A percentile compares a stretch with the other conserved stretches of the same genome.
Conservation (phyloP, 1,140 invertebrate genomes). For the Drosophila pectinifera region DNA sequence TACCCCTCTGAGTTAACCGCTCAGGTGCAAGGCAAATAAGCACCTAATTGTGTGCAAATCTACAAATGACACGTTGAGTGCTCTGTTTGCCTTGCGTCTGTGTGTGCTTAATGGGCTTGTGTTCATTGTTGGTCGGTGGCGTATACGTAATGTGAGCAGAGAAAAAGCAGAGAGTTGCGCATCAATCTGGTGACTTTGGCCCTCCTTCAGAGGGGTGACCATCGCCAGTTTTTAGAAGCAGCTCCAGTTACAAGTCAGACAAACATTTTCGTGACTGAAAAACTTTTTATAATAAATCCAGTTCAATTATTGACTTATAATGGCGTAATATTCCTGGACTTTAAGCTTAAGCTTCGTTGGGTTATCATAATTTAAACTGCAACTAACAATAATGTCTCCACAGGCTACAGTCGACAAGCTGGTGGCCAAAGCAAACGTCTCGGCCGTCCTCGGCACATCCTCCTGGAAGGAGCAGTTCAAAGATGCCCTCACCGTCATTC, state of each 20-base stretch:
- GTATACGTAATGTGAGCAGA: slow-evolving; percentile 49
- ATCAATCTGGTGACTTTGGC: not conserved
- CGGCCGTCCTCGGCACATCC: slow-evolving; percentile 96
- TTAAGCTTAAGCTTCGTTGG: too few relatives aligned
- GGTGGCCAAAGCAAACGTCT: slow-evolving; percentile 97
- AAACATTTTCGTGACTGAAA: not conserved
- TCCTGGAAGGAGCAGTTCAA: slow-evolving; percentile 99
- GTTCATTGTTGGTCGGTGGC: slow-evolving; percentile 33
- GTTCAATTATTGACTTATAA: too few relatives aligned
- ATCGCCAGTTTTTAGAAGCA: not conserved
- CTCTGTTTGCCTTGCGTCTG: slow-evolving; percentile 33
- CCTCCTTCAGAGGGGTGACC: not conserved
- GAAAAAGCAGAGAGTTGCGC: slow-evolving; percentile 16
- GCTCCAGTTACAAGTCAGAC: not conserved
- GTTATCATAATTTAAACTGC: not conserved
- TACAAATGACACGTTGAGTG: slow-evolving; percentile 58
- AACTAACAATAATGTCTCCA: slow-evolving; percentile 31
- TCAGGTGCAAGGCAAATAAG: slow-evolving; percentile 51
- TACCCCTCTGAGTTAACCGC: slow-evolving; percentile 19
- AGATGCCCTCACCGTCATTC: slow-evolving; percentile 97
- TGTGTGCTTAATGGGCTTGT: slow-evolving; percentile 24
- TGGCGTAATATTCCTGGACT: too few relatives aligned
- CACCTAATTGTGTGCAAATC: slow-evolving; percentile 73
- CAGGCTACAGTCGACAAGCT: slow-evolving; percentile 99
- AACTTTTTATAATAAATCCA: too few relatives aligned